These are phyloP conservation scores for Halesus radiatus DNA, from an alignment of 1,140 invertebrate species.

Conservation along the genomic window DNA sequence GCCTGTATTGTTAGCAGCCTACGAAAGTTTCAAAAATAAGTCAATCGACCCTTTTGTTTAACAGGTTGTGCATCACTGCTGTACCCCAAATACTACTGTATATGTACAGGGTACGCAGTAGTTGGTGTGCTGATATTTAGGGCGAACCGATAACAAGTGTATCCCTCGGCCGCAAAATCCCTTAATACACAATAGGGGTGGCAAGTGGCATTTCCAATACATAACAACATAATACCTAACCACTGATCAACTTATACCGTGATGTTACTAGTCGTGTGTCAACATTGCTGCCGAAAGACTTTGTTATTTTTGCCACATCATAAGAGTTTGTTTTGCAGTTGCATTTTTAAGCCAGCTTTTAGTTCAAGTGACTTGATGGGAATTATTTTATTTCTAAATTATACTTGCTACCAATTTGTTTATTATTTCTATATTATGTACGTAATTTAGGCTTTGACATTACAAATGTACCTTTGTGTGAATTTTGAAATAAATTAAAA, in stretches of 20 bases:
- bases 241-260: not conserved
- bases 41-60: too few relatives aligned
- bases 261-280: slow-evolving; percentile 7
- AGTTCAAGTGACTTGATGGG: too few relatives aligned
- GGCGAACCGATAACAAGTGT: slow-evolving; percentile 28
- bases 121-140: slow-evolving; percentile 12
- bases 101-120: not conserved
- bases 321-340: not conserved
- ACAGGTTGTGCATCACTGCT: too few relatives aligned
- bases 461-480: too few relatives aligned
- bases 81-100: too few relatives aligned
- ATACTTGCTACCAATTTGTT: too few relatives aligned
- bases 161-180: slow-evolving; percentile 27
- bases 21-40: not conserved
- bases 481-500: too few relatives aligned
- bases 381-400: not conserved
- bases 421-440: too few relatives aligned
- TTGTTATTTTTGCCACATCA: not conserved
- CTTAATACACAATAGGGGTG: slow-evolving; percentile 15
- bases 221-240: too few relatives aligned
- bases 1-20: too few relatives aligned
- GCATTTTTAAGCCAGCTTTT: too few relatives aligned
- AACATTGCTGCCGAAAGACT: not conserved
- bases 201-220: slow-evolving; percentile 1
- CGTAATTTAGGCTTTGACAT: too few relatives aligned